phyloP scores from a whole-genome alignment of 1,140 invertebrate species.

The Sycobia sp. region DNA sequence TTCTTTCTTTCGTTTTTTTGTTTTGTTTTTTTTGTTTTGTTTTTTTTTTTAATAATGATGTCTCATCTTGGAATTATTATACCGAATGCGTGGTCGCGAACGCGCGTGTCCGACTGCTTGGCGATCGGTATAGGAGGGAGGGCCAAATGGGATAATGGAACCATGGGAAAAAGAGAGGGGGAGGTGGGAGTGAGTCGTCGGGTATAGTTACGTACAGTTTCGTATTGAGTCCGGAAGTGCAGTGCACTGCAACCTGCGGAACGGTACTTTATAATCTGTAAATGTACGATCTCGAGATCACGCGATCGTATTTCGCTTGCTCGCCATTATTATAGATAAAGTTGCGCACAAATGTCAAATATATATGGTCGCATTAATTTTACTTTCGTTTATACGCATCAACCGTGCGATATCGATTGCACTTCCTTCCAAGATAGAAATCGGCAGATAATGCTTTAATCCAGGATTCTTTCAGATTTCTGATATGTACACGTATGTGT shows the following conservation, averaged over 20 bases:
- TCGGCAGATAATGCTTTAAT: no score
- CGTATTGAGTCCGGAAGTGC: slow-evolving; percentile 48
- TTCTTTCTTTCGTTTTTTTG: slow-evolving; percentile 28
- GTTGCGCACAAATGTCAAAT: no score
- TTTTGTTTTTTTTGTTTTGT: slow-evolving; percentile 9
- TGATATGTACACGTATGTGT: no score
- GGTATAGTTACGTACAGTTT: slow-evolving; percentile 40
- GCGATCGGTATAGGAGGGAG: no score
- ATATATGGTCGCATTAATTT: no score
- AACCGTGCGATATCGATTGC: slow-evolving; percentile 25
- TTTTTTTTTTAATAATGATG: slow-evolving; percentile 34
- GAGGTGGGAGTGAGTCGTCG: no score
- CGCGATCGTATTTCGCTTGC: slow-evolving; percentile 20
- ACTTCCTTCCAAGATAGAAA: no score
- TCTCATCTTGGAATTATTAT: slow-evolving; percentile 41
- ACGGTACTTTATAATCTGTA: slow-evolving; percentile 49
- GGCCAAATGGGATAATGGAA: slow-evolving; percentile 34
- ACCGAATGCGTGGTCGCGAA: slow-evolving; percentile 1
- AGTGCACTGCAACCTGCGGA: slow-evolving; percentile 42
- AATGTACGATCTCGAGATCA: slow-evolving; percentile 44
- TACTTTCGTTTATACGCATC: no score
- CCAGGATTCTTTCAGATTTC: no score
- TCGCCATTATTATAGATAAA: no score
- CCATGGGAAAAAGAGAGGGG: slow-evolving; percentile 26
- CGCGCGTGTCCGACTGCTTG: no score